These are phyloP conservation scores for Papilio polytes DNA, from an alignment of 1,140 invertebrate genomes.

Conservation along the genomic window DNA sequence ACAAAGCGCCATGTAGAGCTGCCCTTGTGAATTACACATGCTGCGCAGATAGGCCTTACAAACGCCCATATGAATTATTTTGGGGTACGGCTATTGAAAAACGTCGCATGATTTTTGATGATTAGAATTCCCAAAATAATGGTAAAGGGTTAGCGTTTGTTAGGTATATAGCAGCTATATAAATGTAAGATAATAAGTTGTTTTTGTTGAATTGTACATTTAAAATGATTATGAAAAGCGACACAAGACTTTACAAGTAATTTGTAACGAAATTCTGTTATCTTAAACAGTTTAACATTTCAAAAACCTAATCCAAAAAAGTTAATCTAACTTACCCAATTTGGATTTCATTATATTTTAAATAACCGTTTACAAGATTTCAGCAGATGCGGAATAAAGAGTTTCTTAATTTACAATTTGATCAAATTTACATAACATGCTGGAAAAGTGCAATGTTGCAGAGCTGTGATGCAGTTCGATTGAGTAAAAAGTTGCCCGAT, in stretches of 20 bases:
- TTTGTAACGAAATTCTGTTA: background rate
- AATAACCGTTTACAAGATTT: background rate
- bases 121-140: conserved; percentile 33
- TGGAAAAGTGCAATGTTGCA: background rate
- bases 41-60: conserved; percentile 50
- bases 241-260: too few relatives aligned
- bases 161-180: background rate
- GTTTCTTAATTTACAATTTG: background rate
- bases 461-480: background rate
- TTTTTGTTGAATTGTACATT: background rate
- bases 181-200: background rate
- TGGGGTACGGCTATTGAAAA: conserved; percentile 9
- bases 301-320: background rate
- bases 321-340: background rate
- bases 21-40: conserved; percentile 54
- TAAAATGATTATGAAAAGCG: background rate
- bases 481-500: background rate
- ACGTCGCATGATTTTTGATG: conserved; percentile 24
- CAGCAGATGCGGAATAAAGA: background rate
- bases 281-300: background rate
- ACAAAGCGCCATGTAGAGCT: conserved; percentile 48
- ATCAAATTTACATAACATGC: background rate
- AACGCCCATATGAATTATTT: conserved; percentile 33
- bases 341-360: background rate
- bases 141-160: background rate